These are phyloP conservation scores for Equus przewalskii DNA, from an alignment of 2,113 vertebrate genomes.

Conservation along the genomic window DNA sequence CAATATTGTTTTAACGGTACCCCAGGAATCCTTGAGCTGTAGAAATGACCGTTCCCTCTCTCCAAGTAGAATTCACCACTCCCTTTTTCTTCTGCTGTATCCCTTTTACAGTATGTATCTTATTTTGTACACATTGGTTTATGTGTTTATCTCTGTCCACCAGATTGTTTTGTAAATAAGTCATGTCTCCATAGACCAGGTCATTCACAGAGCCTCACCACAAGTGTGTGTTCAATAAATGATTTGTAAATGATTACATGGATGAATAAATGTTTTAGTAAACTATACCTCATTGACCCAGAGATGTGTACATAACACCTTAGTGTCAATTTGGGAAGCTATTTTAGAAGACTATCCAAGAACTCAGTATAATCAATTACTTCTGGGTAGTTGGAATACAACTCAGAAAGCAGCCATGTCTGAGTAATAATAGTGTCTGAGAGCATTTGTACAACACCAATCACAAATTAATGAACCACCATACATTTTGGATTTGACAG, in stretches of 20 bases:
- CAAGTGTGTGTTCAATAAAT: constrained; percentile 31
- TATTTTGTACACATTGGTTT: neutral
- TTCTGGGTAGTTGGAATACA: constrained; percentile 55
- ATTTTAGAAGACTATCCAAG: constrained; percentile 57
- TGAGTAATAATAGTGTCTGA: constrained; percentile 57
- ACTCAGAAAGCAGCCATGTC: constrained; percentile 38
- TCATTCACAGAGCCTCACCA: neutral
- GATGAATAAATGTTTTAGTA: constrained; percentile 56
- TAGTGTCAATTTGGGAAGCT: constrained; percentile 34
- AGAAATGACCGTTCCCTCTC: neutral
- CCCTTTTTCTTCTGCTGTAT: neutral
- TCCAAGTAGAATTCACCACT: neutral
- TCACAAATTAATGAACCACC: constrained; percentile 56
- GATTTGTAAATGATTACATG: constrained; percentile 45
- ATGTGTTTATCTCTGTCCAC: neutral
- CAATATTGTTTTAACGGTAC: neutral
- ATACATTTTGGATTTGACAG: constrained; percentile 1
- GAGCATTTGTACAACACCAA: constrained; percentile 5
- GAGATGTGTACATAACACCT: constrained; percentile 38
- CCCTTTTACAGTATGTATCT: neutral
- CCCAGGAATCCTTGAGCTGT: neutral
- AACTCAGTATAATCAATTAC: constrained; percentile 60
- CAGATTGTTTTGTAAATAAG: neutral
- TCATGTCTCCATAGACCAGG: neutral
- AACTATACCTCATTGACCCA: constrained; percentile 41